Percentiles rank a stretch among this genome's conserved stretches.
phyloP scores from a whole-genome alignment of 2,888 invertebrate genomes.

The Tolmerus cingulatus region DNA sequence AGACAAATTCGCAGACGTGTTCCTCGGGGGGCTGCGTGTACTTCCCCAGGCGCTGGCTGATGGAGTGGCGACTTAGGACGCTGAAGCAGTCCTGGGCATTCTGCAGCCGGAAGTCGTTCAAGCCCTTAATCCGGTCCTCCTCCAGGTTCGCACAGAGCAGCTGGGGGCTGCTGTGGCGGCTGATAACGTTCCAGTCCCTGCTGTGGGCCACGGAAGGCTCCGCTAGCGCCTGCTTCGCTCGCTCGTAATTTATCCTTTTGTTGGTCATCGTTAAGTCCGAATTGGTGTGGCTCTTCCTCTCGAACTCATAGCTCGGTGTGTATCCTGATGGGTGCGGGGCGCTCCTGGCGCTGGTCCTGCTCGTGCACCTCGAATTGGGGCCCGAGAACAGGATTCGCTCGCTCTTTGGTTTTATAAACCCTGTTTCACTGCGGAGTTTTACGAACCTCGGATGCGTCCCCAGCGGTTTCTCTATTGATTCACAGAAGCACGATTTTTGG shows the following conservation, averaged over 20 bases:
- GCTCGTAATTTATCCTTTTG: slow-evolving; percentile 9
- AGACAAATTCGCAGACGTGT: slow-evolving; percentile 31
- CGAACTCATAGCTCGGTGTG: not conserved
- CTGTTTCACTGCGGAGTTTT: slow-evolving; percentile 7
- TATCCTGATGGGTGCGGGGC: not conserved
- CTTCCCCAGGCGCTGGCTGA: not conserved
- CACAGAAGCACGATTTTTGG: not conserved
- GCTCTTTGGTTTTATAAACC: not conserved
- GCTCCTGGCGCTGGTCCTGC: not conserved
- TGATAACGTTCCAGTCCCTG: not conserved
- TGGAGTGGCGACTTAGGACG: not conserved
- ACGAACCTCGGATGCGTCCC: not conserved
- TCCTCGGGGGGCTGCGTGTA: not conserved
- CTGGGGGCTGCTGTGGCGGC: not conserved
- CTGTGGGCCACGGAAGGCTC: not conserved
- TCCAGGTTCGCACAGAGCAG: not conserved
- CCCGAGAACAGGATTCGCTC: slow-evolving; percentile 11
- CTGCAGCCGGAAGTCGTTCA: slow-evolving; percentile 23
- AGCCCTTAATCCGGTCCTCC: not conserved
- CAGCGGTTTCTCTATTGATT: not conserved
- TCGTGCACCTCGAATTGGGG: slow-evolving; percentile 11
- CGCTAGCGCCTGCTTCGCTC: not conserved
- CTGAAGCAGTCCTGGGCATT: slow-evolving; percentile 36
- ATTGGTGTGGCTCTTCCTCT: not conserved
- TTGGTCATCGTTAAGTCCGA: slow-evolving; percentile 7